Percentiles rank a stretch among this genome's conserved stretches.
Conservation (phyloP, 2,888 invertebrate genomes). For the Seira musarum region DNA sequence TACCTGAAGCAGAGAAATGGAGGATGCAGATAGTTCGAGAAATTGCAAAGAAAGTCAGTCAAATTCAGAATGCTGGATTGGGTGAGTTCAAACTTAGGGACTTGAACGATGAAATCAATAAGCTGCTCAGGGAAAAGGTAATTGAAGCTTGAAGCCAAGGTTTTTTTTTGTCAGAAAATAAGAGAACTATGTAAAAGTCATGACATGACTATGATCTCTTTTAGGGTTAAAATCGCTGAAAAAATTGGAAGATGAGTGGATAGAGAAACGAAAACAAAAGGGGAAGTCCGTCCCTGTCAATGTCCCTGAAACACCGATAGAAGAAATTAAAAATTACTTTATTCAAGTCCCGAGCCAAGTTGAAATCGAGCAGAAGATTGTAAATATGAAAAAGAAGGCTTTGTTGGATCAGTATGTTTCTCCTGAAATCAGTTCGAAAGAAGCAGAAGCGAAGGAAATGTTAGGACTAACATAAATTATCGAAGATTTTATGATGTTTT, state of each 20-base stretch:
- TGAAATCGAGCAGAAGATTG: slow-evolving; percentile 93
- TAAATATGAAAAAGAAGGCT: slow-evolving; percentile 93
- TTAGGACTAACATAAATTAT: slow-evolving; percentile 70
- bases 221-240: slow-evolving; percentile 79
- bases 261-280: slow-evolving; percentile 75
- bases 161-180: no score
- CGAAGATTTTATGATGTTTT: neutral
- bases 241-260: slow-evolving; percentile 73
- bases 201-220: no score
- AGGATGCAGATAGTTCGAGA: slow-evolving; percentile 97
- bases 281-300: slow-evolving; percentile 73
- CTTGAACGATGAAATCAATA: slow-evolving; percentile 99
- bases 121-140: slow-evolving; percentile 84
- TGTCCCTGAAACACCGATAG: slow-evolving; percentile 71
- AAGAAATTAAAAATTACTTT: slow-evolving; percentile 79
- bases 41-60: slow-evolving; percentile 98
- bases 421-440: slow-evolving; percentile 71
- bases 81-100: slow-evolving; percentile 99
- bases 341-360: slow-evolving; percentile 95
- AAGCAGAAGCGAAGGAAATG: slow-evolving; percentile 72
- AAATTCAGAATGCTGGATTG: slow-evolving; percentile 99
- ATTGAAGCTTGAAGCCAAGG: slow-evolving; percentile 67
- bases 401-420: slow-evolving; percentile 85
- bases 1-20: slow-evolving; percentile 96
- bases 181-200: no score